phyloP scores from a whole-genome alignment of 2,888 invertebrate genomes.

The Autographa gamma region DNA sequence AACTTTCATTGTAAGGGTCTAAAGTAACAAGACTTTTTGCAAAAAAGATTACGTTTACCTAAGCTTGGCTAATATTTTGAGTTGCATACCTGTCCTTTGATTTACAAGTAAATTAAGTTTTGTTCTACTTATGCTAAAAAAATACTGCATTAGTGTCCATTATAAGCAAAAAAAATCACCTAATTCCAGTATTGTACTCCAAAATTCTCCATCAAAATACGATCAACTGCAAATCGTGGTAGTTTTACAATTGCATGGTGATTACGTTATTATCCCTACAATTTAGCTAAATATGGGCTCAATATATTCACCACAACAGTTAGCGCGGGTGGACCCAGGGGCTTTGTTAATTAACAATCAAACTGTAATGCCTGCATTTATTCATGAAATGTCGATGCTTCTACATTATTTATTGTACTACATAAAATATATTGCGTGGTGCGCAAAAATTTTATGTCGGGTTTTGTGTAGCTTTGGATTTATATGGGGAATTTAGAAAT shows the following conservation, averaged over 20 bases:
- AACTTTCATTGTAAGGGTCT: too few species aligned
- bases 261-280: conserved; percentile 21
- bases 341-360: conserved; percentile 42
- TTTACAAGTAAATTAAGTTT: too few species aligned
- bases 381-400: conserved; percentile 16
- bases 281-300: conserved; percentile 30
- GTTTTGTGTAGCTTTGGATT: too few species aligned
- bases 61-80: too few species aligned
- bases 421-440: neutral
- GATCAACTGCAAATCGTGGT: neutral
- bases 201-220: neutral
- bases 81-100: too few species aligned
- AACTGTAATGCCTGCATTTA: conserved; percentile 25
- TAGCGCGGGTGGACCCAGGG: conserved; percentile 21
- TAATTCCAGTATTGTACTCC: neutral
- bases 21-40: too few species aligned
- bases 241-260: conserved; percentile 14
- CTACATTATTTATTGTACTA: neutral
- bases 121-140: too few species aligned
- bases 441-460: neutral
- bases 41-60: too few species aligned
- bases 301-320: conserved; percentile 21
- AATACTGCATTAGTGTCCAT: too few species aligned
- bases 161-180: too few species aligned
- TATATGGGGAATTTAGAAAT: too few species aligned